A percentile compares a stretch with the other conserved stretches of the same genome.
Evolutionary conservation across 2,797 vertebrate genomes (phyloP).

Genomic region (Pipistrellus pygmaeus): DNA sequence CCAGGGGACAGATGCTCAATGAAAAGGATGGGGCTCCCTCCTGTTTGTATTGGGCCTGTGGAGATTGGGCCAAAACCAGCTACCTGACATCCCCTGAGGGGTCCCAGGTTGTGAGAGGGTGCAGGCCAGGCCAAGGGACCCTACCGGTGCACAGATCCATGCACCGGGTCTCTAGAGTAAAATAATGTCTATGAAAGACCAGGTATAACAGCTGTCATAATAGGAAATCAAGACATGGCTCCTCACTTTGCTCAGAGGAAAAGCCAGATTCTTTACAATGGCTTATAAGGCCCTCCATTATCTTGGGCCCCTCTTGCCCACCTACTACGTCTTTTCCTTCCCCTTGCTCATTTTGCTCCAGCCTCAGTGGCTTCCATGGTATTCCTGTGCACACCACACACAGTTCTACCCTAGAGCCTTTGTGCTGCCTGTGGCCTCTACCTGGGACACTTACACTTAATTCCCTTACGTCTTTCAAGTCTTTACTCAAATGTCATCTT

Average conservation of each 20-base stretch:
- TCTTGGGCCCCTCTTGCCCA: neutral
- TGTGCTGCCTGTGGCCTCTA: neutral
- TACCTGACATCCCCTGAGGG: too few relatives aligned
- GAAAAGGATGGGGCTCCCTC: too few relatives aligned
- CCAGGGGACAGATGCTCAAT: too few relatives aligned
- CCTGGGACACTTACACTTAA: neutral
- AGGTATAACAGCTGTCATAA: neutral
- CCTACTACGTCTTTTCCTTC: neutral
- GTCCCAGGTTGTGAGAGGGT: too few relatives aligned
- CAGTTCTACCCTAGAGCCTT: neutral
- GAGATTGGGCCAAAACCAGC: too few relatives aligned
- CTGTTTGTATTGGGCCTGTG: too few relatives aligned
- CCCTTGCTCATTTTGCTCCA: neutral
- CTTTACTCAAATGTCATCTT: conserved; percentile 15
- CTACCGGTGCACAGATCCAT: too few relatives aligned
- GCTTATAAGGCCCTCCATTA: neutral
- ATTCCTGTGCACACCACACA: neutral
- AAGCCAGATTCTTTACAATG: conserved; percentile 1
- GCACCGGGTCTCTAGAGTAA: neutral
- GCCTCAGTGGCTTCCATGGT: neutral
- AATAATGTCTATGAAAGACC: neutral
- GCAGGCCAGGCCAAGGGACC: too few relatives aligned
- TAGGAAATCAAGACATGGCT: neutral
- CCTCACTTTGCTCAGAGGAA: neutral
- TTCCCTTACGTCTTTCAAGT: neutral